Conservation (phyloP, 2,113 vertebrate species). For the Anseranas semipalmata region DNA sequence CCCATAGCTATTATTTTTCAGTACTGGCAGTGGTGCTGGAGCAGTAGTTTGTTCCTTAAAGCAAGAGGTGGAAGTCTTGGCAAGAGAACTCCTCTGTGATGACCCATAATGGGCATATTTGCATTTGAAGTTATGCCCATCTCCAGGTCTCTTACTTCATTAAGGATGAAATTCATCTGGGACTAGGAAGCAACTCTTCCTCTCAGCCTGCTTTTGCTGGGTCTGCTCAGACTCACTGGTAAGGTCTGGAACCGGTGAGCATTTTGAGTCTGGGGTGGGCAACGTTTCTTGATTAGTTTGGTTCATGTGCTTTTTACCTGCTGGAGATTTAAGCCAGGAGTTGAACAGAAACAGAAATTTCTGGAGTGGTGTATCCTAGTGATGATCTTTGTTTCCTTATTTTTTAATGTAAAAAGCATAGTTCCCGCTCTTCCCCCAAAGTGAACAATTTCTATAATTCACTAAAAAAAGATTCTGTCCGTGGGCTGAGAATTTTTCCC, state of each 20-base stretch:
- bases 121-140: background rate
- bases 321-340: background rate
- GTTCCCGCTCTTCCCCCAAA: background rate
- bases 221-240: background rate
- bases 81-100: background rate
- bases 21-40: background rate
- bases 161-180: background rate
- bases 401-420: background rate
- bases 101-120: background rate
- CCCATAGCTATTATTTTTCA: background rate
- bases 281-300: background rate
- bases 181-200: background rate
- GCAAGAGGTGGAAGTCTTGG: background rate
- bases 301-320: background rate
- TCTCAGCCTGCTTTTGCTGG: background rate
- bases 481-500: background rate
- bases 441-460: background rate
- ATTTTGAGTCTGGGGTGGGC: background rate
- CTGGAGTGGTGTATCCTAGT: background rate
- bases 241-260: background rate
- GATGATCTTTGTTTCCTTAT: background rate
- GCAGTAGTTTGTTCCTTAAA: background rate
- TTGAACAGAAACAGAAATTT: background rate
- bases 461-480: background rate
- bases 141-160: background rate